These are phyloP conservation scores for Cryptoblepharus egeriae DNA, from an alignment of 2,797 vertebrate species.

Conservation along the genomic window DNA sequence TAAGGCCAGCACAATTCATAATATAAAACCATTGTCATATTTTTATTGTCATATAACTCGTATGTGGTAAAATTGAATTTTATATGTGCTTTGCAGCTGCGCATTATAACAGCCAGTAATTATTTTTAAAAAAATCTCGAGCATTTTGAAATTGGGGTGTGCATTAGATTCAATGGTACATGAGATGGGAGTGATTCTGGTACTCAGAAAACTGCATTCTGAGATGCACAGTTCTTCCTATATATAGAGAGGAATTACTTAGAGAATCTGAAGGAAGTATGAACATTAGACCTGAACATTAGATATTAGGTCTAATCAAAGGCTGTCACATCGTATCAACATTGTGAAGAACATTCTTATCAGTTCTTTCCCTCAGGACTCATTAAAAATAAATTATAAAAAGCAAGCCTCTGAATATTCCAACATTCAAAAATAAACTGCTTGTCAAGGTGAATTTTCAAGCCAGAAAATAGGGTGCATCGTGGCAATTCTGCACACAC, in stretches of 20 bases:
- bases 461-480: background rate
- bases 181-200: too few relatives aligned
- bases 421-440: background rate
- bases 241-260: background rate
- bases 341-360: constrained; percentile 8
- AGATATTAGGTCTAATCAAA: constrained; percentile 45
- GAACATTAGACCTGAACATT: too few relatives aligned
- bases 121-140: too few relatives aligned
- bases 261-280: constrained; percentile 26
- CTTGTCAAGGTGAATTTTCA: too few relatives aligned
- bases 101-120: too few relatives aligned
- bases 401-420: constrained; percentile 28
- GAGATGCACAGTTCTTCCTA: constrained; percentile 23
- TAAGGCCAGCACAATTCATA: too few relatives aligned
- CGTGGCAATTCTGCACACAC: background rate
- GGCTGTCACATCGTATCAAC: constrained; percentile 19
- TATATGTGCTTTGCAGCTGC: too few relatives aligned
- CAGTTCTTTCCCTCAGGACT: background rate
- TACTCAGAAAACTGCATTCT: constrained; percentile 15
- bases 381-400: constrained; percentile 29
- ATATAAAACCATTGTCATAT: too few relatives aligned
- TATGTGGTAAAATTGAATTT: too few relatives aligned
- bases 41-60: too few relatives aligned
- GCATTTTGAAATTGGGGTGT: too few relatives aligned
- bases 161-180: too few relatives aligned